These are phyloP conservation scores for Mythimna vitellina DNA, from an alignment of 2,888 invertebrate species.

Conservation along the genomic window DNA sequence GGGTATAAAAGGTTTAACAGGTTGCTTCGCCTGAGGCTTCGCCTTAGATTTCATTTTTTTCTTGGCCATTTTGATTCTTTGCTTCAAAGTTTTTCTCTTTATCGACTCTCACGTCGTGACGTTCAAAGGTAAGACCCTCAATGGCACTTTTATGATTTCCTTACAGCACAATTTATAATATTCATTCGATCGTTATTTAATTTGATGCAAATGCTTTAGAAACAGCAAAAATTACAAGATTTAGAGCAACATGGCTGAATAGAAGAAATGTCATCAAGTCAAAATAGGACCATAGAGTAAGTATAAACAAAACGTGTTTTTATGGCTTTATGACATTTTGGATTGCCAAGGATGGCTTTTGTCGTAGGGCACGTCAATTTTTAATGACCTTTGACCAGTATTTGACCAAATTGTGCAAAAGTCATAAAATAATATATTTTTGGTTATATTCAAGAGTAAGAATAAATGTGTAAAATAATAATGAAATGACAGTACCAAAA, in stretches of 20 bases:
- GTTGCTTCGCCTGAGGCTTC: slow-evolving; percentile 64
- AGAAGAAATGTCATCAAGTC: slow-evolving; percentile 48
- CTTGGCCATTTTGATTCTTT: slow-evolving; percentile 79
- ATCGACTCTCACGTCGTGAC: slow-evolving; percentile 7
- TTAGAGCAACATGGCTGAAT: slow-evolving; percentile 59
- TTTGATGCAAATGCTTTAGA: not conserved
- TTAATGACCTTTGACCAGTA: slow-evolving; percentile 30
- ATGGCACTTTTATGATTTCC: slow-evolving; percentile 1
- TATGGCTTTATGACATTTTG: slow-evolving; percentile 43
- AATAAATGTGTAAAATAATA: not conserved
- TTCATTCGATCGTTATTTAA: slow-evolving; percentile 3
- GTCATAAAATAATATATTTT: slow-evolving; percentile 14
- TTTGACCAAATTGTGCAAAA: not conserved
- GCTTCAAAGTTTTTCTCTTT: slow-evolving; percentile 43
- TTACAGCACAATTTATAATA: not conserved
- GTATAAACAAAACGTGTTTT: slow-evolving; percentile 12
- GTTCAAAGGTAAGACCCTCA: not conserved
- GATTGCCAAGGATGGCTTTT: not conserved
- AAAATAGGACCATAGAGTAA: slow-evolving; percentile 55
- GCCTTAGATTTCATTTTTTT: slow-evolving; percentile 75
- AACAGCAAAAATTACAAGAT: slow-evolving; percentile 27
- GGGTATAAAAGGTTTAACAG: slow-evolving; percentile 58
- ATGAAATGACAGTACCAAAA: not conserved
- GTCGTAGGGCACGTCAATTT: not conserved
- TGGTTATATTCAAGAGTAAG: not conserved